Conservation (phyloP, 2,888 invertebrate species). For the Chaetoderma sp. region DNA sequence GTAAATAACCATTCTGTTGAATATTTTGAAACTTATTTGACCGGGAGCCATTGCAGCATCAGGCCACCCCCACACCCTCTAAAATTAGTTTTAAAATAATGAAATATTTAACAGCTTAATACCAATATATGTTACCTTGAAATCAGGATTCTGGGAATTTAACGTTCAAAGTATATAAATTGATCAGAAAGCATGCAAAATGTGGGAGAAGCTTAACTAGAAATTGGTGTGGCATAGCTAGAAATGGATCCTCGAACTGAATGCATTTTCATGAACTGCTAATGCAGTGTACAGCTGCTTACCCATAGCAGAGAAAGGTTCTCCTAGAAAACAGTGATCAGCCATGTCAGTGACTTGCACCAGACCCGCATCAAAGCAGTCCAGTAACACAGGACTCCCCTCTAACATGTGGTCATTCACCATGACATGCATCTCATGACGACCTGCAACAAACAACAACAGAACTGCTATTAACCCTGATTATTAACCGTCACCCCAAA, state of each 20-base stretch:
- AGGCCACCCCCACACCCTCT: not conserved
- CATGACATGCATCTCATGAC: conserved; percentile 50
- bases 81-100: not conserved
- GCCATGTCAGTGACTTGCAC: conserved; percentile 96
- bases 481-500: no score
- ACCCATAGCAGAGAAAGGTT: conserved; percentile 94
- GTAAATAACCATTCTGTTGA: no score
- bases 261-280: not conserved
- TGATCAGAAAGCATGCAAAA: no score
- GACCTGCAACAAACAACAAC: conserved; percentile 43
- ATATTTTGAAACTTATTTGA: no score
- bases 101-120: no score
- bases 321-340: conserved; percentile 81
- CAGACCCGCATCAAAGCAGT: conserved; percentile 84
- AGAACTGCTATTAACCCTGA: not conserved
- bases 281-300: conserved; percentile 68
- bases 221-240: no score
- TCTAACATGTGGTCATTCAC: conserved; percentile 51
- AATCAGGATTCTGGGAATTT: no score
- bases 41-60: not conserved
- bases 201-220: no score
- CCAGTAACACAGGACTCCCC: conserved; percentile 68
- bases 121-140: no score
- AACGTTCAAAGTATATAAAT: no score
- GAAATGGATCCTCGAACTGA: no score